A percentile compares a stretch with the other conserved stretches of the same genome.
Evolutionary conservation across 2,888 invertebrate species (phyloP).

Genomic region (Petrophora chlorosata): DNA sequence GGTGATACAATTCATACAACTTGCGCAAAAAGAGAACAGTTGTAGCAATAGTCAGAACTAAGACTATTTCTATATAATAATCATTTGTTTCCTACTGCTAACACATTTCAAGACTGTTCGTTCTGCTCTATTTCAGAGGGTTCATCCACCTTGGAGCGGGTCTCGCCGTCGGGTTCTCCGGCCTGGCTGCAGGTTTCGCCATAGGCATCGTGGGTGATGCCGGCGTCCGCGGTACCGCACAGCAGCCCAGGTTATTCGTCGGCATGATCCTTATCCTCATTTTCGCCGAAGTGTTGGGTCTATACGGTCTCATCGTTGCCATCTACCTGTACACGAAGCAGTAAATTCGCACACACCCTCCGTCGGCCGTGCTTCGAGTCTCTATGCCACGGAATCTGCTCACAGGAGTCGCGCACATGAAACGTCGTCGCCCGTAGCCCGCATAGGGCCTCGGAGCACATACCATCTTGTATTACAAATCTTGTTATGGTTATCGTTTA

Average conservation of each 20-base stretch:
- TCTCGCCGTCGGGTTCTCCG: slow-evolving; percentile 98
- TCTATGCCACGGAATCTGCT: not conserved
- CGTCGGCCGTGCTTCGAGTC: not conserved
- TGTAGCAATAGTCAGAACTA: too few relatives aligned
- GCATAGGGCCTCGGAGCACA: not conserved
- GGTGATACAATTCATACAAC: too few relatives aligned
- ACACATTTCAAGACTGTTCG: not conserved
- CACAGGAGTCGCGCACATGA: not conserved
- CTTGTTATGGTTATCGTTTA: not conserved
- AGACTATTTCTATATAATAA: too few relatives aligned
- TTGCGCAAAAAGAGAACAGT: too few relatives aligned
- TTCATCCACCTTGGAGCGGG: slow-evolving; percentile 99
- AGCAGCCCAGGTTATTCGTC: slow-evolving; percentile 99
- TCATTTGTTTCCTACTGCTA: too few relatives aligned
- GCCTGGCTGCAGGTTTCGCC: slow-evolving; percentile 99
- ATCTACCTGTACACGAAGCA: slow-evolving; percentile 99
- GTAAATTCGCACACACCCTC: slow-evolving; percentile 51
- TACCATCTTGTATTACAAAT: not conserved
- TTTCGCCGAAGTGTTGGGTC: slow-evolving; percentile 99
- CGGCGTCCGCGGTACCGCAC: slow-evolving; percentile 99
- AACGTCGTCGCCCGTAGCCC: not conserved
- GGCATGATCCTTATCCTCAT: slow-evolving; percentile 99
- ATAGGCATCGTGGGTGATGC: slow-evolving; percentile 99
- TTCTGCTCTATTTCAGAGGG: slow-evolving; percentile 87
- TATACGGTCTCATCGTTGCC: slow-evolving; percentile 99